Evolutionary conservation across 2,888 invertebrate genomes (phyloP), one percentile per base, ranked within the genome.

Genomic region (Netelia melanura): DNA sequence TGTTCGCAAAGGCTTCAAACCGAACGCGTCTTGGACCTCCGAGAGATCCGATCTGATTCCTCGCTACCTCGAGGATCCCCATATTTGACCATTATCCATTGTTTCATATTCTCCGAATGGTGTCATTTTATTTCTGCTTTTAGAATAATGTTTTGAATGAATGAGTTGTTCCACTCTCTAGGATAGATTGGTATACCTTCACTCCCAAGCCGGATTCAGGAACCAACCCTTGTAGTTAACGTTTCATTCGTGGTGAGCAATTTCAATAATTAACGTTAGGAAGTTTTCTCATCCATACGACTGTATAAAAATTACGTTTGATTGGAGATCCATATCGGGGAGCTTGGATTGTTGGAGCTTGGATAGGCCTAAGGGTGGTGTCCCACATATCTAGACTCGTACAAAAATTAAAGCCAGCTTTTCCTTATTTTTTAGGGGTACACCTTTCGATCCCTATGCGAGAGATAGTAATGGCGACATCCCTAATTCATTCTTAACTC

Each of bases 1-100:
- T 17, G 62, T 56, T 67, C n/a, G 67, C 65, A 67, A 67, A 67
- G 38, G 14, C 75, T 38, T 52, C 30, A 38, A 21, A 21, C 21
- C 64, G 38, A 62, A 10, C 48, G 64, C 17, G 21, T 9, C 54
- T 64, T 23, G 30, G 64, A 52, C 64, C 75, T 48, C 64, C 64
- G 5, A 17, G 52, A 21, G 9, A 58, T 44, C 14, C 21, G 17
- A 64, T 54, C n/a, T 17, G 10, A 64, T 54, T 65, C 21, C 54
- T 54, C 48, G 17, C n/a, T 48, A n/a, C 25, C 48, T 14, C 11
- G 48, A 10, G 52, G 52, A 48, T 52, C 11, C 1, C 54, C 14
- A 64, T 64, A 30, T 65, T 52, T 48, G 21, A 21, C 21, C 21
- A 21, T 21, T 23, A 23, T 21, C 23, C 14, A 14, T 38, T 58